phyloP scores from a whole-genome alignment of 2,888 invertebrate genomes.

The Cheilosia soror region DNA sequence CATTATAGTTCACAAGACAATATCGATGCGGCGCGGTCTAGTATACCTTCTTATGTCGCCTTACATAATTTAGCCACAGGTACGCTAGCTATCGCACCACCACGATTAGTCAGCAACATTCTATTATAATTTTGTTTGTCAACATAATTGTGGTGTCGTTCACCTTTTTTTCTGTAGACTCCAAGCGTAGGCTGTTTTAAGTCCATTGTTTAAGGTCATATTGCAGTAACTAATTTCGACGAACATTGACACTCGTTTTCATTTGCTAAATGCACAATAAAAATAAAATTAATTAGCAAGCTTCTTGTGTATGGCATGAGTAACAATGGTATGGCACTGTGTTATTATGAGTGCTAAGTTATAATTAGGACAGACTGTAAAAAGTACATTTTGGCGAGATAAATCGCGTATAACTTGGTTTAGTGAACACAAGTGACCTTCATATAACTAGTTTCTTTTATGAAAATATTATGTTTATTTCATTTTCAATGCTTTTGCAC shows the following conservation, averaged over 20 bases:
- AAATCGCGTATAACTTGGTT: background rate
- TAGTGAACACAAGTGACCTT: background rate
- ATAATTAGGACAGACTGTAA: background rate
- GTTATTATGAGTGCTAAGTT: background rate
- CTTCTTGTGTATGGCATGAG: background rate
- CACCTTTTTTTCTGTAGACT: conserved; percentile 16
- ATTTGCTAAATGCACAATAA: conserved; percentile 23
- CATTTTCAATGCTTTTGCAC: background rate
- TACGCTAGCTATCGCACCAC: too few relatives aligned
- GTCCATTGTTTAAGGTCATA: conserved; percentile 10
- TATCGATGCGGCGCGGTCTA: conserved; percentile 34
- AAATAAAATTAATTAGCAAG: background rate
- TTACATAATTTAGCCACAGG: conserved; percentile 16
- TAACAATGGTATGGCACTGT: background rate
- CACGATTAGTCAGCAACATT: background rate
- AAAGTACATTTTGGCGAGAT: background rate
- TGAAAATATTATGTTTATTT: background rate
- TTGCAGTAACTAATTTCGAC: background rate
- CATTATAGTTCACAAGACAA: conserved; percentile 21
- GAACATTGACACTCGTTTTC: conserved; percentile 18
- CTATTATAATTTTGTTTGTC: conserved; percentile 14
- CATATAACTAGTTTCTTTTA: background rate
- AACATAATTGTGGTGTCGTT: conserved; percentile 11
- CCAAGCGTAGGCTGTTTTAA: conserved; percentile 1
- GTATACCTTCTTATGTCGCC: conserved; percentile 24